A percentile compares a stretch with the other conserved stretches of the same genome.
Conservation (phyloP, 2,113 vertebrate genomes). For the Podarcis raffonei region DNA sequence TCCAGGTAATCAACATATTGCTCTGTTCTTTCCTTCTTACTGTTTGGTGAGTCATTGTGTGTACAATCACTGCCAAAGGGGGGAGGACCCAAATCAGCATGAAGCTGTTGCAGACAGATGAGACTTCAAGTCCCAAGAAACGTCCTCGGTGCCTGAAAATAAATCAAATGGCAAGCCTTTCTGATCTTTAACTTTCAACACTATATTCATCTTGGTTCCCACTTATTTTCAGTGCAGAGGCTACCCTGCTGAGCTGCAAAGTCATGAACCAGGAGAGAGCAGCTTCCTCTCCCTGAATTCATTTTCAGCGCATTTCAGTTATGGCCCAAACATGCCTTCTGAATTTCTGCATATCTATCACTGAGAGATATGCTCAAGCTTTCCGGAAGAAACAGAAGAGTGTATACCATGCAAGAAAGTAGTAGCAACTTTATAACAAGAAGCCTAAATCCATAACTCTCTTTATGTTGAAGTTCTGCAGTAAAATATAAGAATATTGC, state of each 20-base stretch:
- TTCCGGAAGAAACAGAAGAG: slow-evolving; percentile 1
- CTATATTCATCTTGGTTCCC: neutral
- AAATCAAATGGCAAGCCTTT: neutral
- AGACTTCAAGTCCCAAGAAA: neutral
- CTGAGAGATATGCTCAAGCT: neutral
- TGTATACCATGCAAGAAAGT: neutral
- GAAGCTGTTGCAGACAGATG: slow-evolving; percentile 30
- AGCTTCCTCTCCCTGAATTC: neutral
- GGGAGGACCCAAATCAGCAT: neutral
- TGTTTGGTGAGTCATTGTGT: slow-evolving; percentile 19
- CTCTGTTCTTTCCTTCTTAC: slow-evolving; percentile 27
- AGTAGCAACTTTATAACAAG: neutral
- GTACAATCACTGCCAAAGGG: neutral
- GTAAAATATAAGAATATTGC: neutral
- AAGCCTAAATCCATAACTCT: neutral
- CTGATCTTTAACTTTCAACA: neutral
- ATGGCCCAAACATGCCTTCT: neutral
- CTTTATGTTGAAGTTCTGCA: neutral
- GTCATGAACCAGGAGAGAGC: neutral
- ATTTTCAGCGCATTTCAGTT: slow-evolving; percentile 29
- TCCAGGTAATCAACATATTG: neutral
- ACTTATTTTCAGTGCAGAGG: slow-evolving; percentile 28
- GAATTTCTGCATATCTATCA: slow-evolving; percentile 1
- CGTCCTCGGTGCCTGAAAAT: slow-evolving; percentile 18
- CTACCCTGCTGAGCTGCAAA: slow-evolving; percentile 26